Base-by-base conservation (phyloP, 1,140 invertebrate genomes). In the Delia radicum region DNA sequence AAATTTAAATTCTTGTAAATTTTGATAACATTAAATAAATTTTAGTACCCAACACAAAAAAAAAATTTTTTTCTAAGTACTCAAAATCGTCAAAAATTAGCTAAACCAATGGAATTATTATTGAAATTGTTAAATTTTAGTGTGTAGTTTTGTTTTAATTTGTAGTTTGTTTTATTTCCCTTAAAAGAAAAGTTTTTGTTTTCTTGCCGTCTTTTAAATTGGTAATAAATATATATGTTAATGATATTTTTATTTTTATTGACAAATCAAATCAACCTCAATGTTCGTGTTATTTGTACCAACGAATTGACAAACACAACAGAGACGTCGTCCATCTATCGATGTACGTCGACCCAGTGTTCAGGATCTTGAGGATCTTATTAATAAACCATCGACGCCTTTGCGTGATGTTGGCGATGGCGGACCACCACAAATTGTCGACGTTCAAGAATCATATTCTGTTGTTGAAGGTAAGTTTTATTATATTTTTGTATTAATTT, bases 331-430 rank as follows among this genome's bases (percentile, higher is more conserved):
- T 86, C 93, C 94, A 79, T 96, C 94, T 79, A 90, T 93, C 76
- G 95, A 96, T 87, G 90, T 94, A 42, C 91, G 95, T 82, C 90
- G 95, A 80, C 94, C 93, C 73, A 96, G 94, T 83, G 90, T 96
- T 79, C 93, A 94, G 81, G 95, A 96, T 86, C 88, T 96, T 77
- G 95, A 96, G 87, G 95, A 95, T 85, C 89, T 91, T 77, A 94
- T 96, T 83, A 95, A 97, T 86, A 94, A 96, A 85, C 93, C 95
- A 67, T 96, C 94, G n/a, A 94, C 94, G 75, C 95, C 96, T 28
- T 87, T 97, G 37, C 91, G 91, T 84, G 89, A 93, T 81, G 87
- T 91, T 69, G 95, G 95, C 74, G 88, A 91, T 81, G 90, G 90
- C 78, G 94, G 95, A 77, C 92, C 95, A 77, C 95, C 96, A 28